Evolutionary conservation across 2,797 vertebrate species (phyloP).

Genomic region (Poeciliopsis turneri): DNA sequence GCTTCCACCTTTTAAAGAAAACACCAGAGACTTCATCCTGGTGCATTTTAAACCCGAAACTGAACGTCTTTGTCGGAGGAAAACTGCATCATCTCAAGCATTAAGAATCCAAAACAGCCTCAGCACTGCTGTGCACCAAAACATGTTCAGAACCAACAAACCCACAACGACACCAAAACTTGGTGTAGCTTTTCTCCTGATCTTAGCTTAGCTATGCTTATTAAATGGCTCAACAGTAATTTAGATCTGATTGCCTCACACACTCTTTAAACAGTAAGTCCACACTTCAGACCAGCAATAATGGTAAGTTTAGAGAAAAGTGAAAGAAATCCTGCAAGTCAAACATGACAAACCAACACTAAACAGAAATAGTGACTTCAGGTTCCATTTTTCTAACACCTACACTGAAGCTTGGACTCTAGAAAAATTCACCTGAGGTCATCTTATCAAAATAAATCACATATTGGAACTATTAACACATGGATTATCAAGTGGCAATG

Average conservation of each 20-base stretch:
- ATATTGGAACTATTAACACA: neutral
- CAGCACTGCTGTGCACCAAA: neutral
- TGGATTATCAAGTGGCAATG: neutral
- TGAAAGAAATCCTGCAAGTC: neutral
- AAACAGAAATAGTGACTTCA: neutral
- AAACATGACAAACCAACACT: neutral
- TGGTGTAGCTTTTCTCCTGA: too few relatives aligned
- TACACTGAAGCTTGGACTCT: neutral
- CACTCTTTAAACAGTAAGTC: neutral
- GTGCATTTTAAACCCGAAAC: neutral
- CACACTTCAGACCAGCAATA: neutral
- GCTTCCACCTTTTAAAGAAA: neutral
- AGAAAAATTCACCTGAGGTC: neutral
- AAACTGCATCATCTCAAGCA: neutral
- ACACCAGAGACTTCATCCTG: neutral
- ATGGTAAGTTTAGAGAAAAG: neutral
- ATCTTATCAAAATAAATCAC: neutral
- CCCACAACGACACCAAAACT: neutral
- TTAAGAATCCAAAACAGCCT: neutral
- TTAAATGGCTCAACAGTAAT: neutral
- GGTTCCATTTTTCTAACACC: neutral
- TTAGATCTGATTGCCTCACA: neutral
- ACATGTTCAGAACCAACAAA: neutral
- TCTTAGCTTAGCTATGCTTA: too few relatives aligned
- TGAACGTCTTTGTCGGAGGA: neutral